Percentiles rank a stretch among this genome's conserved stretches.
These are phyloP conservation scores for Myopa testacea DNA, from an alignment of 2,888 invertebrate genomes.

Conservation along the genomic window DNA sequence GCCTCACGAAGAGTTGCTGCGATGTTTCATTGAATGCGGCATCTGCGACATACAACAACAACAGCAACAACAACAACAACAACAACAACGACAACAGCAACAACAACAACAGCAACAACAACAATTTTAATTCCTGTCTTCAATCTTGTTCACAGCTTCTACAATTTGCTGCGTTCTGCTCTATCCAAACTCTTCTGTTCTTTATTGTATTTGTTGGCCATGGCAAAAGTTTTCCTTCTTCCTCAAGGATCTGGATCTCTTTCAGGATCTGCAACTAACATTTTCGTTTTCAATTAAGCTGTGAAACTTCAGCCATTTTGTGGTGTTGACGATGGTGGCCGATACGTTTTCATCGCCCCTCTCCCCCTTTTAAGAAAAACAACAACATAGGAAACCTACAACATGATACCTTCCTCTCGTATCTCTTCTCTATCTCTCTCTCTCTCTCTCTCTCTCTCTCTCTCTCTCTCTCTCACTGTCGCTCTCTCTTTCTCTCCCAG, in stretches of 20 bases:
- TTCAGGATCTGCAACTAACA: conserved; percentile 39
- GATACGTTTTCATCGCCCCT: too few species aligned
- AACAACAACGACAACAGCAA: neutral
- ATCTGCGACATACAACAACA: neutral
- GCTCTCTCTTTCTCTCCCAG: too few species aligned
- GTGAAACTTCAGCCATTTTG: conserved; percentile 33
- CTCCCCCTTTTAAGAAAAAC: neutral
- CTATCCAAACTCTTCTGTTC: neutral
- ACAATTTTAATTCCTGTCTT: conserved; percentile 8
- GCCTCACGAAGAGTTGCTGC: neutral
- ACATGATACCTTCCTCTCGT: too few species aligned
- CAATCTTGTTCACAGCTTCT: neutral
- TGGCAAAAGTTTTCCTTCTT: conserved; percentile 28
- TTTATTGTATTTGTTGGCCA: conserved; percentile 3
- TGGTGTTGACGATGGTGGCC: neutral
- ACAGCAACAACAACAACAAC: too few species aligned
- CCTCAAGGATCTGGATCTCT: neutral
- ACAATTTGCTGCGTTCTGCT: neutral
- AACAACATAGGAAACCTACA: neutral
- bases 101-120: neutral
- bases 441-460: neutral
- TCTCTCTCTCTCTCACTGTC: neutral
- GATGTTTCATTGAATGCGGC: neutral
- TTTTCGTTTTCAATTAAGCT: conserved; percentile 48
- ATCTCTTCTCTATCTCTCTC: neutral